Base-by-base conservation (phyloP, 2,888 invertebrate species). In the Syritta pipiens region DNA sequence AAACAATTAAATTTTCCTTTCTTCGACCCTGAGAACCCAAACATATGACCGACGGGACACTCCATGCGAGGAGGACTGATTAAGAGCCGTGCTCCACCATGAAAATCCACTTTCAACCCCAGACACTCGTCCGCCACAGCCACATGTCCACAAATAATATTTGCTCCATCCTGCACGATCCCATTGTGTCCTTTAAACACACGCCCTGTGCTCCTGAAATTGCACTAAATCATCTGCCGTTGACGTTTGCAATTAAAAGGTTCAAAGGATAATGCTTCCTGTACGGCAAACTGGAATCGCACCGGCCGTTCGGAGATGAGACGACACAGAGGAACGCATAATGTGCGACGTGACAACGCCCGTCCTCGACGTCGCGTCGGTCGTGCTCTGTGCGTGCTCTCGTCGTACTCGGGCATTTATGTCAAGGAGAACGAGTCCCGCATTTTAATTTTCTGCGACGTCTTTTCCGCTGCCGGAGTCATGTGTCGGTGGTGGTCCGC, bases 191-290 rank as follows among this genome's bases (percentile, higher is more conserved):
- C 68, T 53, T 51, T 51, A 37, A 37, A 37, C 37, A 37, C n/a
- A 46, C 35, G 28, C 14, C 37, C 22, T 57, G 42, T 55, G 40
- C 20, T 57, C 49, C 49, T 59, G 71, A 59, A 71, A 77, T 77
- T 77, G 59, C 65, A 77, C 59, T 77, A 72, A 77, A 72, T 77
- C 77, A 72, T 77, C 77, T 77, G 71, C 9, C 71, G 72, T 46
- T 77, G 77, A 77, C 77, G 71, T 77, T 65, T 72, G 77, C 65
- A 77, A 77, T 77, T 77, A 77, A 77, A 77, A 77, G 77, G 77
- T 71, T 72, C 72, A 65, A 59, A 72, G 65, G 65, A 40, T 55
- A 59, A 57, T 59, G 22, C 59, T 42, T 49, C 24, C 59, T 40
- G 49, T 10, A 9, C 37, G 24, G 24, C 22, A 24, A 4, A 20